Conservation (phyloP, 1,140 invertebrate species). For the Dolichoris vasculosae region DNA sequence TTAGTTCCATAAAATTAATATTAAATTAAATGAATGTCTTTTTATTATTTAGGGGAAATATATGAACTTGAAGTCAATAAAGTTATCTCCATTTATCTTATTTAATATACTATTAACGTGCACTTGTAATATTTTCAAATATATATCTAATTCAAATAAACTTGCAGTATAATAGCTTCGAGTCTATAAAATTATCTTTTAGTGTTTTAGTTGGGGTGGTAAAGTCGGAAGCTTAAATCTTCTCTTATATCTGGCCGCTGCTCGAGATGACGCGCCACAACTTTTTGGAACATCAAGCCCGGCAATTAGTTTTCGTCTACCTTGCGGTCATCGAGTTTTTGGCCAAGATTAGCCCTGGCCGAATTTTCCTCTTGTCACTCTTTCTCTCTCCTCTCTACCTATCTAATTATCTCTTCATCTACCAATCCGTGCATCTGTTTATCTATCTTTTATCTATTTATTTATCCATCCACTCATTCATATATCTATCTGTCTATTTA, state of each 20-base stretch:
- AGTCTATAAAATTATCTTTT: not conserved
- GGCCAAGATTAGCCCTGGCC: constrained; percentile 73
- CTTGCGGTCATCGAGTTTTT: constrained; percentile 65
- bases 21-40: too few relatives aligned
- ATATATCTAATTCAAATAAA: too few relatives aligned
- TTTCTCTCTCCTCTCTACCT: not conserved
- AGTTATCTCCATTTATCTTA: not conserved
- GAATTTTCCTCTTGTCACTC: constrained; percentile 66
- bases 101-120: not conserved
- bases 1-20: too few relatives aligned
- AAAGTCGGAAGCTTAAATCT: constrained; percentile 44
- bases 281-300: constrained; percentile 43
- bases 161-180: not conserved
- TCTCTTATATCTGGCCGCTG: not conserved
- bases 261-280: constrained; percentile 46
- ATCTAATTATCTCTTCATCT: too few relatives aligned
- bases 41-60: not conserved
- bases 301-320: constrained; percentile 59
- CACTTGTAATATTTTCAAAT: too few relatives aligned
- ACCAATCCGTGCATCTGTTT: not conserved
- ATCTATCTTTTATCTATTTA: not conserved
- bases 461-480: not conserved
- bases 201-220: not conserved
- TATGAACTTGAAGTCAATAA: not conserved
- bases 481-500: too few relatives aligned